phyloP scores from a whole-genome alignment of 35 echinoderm and acorn worm genomes.

The Apostichopus californicus region DNA sequence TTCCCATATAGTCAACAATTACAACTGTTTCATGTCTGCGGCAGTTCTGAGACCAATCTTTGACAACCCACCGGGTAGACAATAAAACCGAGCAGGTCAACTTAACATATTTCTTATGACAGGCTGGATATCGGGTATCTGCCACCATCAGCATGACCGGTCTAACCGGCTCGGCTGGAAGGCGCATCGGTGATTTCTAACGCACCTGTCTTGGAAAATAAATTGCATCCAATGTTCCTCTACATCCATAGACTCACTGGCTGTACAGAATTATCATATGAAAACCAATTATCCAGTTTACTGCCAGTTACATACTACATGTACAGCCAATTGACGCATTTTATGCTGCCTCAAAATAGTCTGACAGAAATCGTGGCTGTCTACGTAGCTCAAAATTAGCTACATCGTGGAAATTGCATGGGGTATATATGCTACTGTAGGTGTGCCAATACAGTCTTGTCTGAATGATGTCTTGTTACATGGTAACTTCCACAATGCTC shows the following conservation, averaged over 20 bases:
- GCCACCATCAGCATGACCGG: slow-evolving; percentile 22
- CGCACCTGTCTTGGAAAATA: slow-evolving; percentile 39
- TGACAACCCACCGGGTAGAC: slow-evolving; percentile 37
- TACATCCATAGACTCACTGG: neutral
- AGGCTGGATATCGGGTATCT: slow-evolving; percentile 10
- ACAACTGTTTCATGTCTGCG: slow-evolving; percentile 50
- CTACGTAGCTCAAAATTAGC: neutral
- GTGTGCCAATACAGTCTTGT: too few relatives aligned
- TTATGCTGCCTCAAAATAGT: neutral
- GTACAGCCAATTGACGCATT: neutral
- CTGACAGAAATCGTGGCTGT: neutral
- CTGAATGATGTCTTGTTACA: too few relatives aligned
- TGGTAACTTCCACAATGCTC: neutral
- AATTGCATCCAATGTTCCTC: neutral
- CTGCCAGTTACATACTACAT: neutral
- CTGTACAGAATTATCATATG: neutral
- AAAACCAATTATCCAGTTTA: slow-evolving; percentile 33
- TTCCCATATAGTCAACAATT: slow-evolving; percentile 15
- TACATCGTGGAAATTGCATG: neutral
- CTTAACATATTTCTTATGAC: slow-evolving; percentile 47
- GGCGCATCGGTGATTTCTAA: neutral
- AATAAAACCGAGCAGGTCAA: slow-evolving; percentile 43
- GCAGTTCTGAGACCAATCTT: slow-evolving; percentile 44
- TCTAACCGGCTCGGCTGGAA: slow-evolving; percentile 34
- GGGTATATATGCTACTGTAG: too few relatives aligned